Evolutionary conservation across 1,140 invertebrate species (phyloP).

Genomic region (Eulimnadia texana): DNA sequence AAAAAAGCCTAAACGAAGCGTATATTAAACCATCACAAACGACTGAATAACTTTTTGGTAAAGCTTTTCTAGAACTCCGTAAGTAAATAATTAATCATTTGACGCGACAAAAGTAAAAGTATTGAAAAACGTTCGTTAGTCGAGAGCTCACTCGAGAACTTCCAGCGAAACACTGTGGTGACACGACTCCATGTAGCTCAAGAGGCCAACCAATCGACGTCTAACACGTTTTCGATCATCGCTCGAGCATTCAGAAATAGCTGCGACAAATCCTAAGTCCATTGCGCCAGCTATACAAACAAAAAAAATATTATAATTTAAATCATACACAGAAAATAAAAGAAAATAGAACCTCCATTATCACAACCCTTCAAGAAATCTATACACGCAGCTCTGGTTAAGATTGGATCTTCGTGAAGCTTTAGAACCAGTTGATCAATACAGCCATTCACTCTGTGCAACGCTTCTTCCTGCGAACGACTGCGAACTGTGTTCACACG

Average conservation of each 20-base stretch:
- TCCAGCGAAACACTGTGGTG: neutral
- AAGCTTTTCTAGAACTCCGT: too few relatives aligned
- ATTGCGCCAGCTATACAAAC: neutral
- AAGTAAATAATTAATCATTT: too few relatives aligned
- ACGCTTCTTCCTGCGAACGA: slow-evolving; percentile 56
- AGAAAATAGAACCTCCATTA: neutral
- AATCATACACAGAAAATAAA: too few relatives aligned
- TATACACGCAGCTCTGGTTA: neutral
- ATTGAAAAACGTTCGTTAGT: neutral
- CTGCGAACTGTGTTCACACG: slow-evolving; percentile 61
- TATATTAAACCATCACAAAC: too few relatives aligned
- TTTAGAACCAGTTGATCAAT: slow-evolving; percentile 23
- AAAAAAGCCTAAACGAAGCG: too few relatives aligned
- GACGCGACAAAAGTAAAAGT: too few relatives aligned
- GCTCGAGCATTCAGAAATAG: slow-evolving; percentile 64
- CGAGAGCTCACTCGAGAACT: neutral
- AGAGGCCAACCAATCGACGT: slow-evolving; percentile 61
- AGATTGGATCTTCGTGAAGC: slow-evolving; percentile 15
- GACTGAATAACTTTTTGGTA: too few relatives aligned
- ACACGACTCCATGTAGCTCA: slow-evolving; percentile 53
- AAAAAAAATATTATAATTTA: too few relatives aligned
- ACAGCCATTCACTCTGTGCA: slow-evolving; percentile 46
- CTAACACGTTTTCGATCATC: slow-evolving; percentile 79
- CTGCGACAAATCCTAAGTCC: slow-evolving; percentile 47
- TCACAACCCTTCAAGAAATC: neutral